Base-by-base conservation (phyloP, 2,888 invertebrate genomes). In the Microchrysa polita region DNA sequence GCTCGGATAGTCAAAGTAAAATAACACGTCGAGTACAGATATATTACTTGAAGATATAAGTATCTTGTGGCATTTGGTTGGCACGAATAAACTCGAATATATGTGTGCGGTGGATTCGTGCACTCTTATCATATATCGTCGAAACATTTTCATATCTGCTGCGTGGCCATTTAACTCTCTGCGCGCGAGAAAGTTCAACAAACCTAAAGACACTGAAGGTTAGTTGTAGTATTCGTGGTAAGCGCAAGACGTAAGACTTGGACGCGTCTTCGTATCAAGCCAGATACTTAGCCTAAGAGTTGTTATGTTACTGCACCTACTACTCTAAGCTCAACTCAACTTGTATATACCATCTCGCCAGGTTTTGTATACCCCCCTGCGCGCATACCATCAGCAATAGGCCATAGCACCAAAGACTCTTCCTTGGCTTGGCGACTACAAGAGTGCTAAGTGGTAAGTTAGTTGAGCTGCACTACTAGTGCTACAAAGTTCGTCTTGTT, bases 171-270 rank as follows among this genome's bases (percentile, higher is more conserved):
- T 69, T 55, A 69, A 69, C 69, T 34, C 27, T 55, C 34, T n/a
- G n/a, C n/a, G n/a, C n/a, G n/a, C n/a, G 12, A 34, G 69, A 69
- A 69, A 69, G 69, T 69, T 69, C 69, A 69, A 69, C 57, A 69
- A 69, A 69, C n/a, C 69, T 55, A 27, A 34, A 44, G 65, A 65
- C n/a, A n/a, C 22, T 65, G 65, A 65, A 65, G 65, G 65, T 65
- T 65, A 65, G n/a, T n/a, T n/a, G n/a, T n/a, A n/a, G 65, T 65
- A 65, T 44, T 65, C 44, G 48, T 44, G 42, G 65, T 48, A 22
- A 65, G 48, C 22, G n/a, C n/a, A n/a, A n/a, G n/a, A n/a, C n/a
- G n/a, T n/a, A n/a, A n/a, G n/a, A n/a, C n/a, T n/a, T n/a, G n/a
- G n/a, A n/a, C n/a, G n/a, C 14, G 65, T 20, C 44, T 44, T 48